Evolutionary conservation across 2,113 vertebrate species (phyloP), one percentile per base, ranked within the genome.

Genomic region (Haliaeetus leucogaster): DNA sequence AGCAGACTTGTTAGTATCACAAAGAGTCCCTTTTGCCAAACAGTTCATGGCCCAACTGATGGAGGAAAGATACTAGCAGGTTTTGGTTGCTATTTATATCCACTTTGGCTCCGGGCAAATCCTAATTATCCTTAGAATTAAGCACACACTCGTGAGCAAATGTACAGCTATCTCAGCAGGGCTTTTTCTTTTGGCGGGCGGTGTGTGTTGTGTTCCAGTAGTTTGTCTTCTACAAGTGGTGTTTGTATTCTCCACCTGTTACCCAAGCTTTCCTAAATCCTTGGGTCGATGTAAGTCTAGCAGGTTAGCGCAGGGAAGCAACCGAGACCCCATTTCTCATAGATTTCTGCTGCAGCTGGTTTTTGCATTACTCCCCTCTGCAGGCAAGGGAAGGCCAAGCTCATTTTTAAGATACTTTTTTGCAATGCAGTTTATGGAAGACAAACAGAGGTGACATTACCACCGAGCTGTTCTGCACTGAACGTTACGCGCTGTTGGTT

Each of bases 51-150:
- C 55, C 89, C 48, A 77, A 4, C 62, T 96, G 78, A 81, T 91
- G 78, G 62, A 63, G 21, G 15, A 63, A 91, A 92, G 96, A 90
- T 56, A 82, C 74, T 61, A 86, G 50, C 50, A 90, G 68, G 59
- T 89, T 94, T 95, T 17, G 12, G 48, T 89, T 80, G 53, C 70
- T 95, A 76, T 96, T 95, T 95, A 88, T 94, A 94, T 70, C 62
- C 52, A 71, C 36, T 66, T 91, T 82, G 78, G 71, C 83, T 93
- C 76, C 2, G 1, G 74, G 78, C 66, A 90, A 77, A 88, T 73
- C 66, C 40, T 88, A 85, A 91, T 96, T 87, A 73, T 81, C 79
- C 76, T 74, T 91, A 73, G 84, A 91, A 91, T 94, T 93, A 93
- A 81, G 59, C 53, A 70, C 78, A 70, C 32, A 19, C 74, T 93